Conservation (phyloP, 2,113 vertebrate genomes). For the Indicator maculatus region DNA sequence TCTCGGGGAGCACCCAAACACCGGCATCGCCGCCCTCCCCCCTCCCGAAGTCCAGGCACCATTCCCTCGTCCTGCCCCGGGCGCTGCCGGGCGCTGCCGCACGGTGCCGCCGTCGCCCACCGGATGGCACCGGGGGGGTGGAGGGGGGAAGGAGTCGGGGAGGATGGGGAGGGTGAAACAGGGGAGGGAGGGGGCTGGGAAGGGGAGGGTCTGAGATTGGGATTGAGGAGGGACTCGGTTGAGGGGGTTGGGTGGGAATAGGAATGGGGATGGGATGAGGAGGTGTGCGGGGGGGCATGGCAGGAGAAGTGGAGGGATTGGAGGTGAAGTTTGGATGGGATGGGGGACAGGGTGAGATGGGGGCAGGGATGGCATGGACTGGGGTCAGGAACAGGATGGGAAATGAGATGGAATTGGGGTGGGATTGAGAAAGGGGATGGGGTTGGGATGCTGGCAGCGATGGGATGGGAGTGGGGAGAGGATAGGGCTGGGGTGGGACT, state of each 20-base stretch:
- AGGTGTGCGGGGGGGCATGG: neutral
- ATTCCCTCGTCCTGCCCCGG: neutral
- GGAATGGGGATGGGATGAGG: neutral
- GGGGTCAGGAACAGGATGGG: neutral
- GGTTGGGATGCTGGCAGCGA: neutral
- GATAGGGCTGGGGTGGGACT: neutral
- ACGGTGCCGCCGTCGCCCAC: neutral
- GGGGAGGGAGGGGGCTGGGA: fast-evolving
- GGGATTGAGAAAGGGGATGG: neutral
- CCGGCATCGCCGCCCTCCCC: no score
- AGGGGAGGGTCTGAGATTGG: neutral
- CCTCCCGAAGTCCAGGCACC: no score
- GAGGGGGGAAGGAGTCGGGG: no score
- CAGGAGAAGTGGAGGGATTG: neutral
- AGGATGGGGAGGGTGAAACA: neutral
- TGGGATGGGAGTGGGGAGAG: neutral
- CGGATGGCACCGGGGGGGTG: neutral
- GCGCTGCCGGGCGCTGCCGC: neutral
- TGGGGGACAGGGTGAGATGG: no score
- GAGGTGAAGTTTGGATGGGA: neutral
- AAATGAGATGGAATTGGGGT: fast-evolving
- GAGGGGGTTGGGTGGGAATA: neutral
- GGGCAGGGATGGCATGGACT: neutral
- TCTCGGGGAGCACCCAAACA: no score
- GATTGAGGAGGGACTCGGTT: neutral